A percentile compares a stretch with the other conserved stretches of the same genome.
Evolutionary conservation across 2,797 vertebrate genomes (phyloP).

Genomic region (Peromyscus eremicus): DNA sequence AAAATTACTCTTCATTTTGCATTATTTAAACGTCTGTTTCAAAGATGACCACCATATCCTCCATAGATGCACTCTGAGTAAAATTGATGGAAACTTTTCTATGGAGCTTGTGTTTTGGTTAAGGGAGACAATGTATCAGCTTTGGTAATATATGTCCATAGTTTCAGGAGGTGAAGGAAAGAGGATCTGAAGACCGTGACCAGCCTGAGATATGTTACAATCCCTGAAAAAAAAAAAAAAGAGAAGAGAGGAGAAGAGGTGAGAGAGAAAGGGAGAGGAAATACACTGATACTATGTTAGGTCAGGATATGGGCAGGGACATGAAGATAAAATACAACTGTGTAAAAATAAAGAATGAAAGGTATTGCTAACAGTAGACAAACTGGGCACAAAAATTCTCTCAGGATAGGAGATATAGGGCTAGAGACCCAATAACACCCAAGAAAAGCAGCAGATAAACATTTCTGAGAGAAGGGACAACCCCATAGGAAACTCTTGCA

Average conservation of each 20-base stretch:
- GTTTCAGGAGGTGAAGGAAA: not conserved
- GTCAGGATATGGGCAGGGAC: not conserved
- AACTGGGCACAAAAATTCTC: too few species aligned
- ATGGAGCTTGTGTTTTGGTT: not conserved
- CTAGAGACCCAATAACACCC: not conserved
- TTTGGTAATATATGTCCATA: not conserved
- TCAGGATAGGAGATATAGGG: not conserved
- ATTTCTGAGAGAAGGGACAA: not conserved
- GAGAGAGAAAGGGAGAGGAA: not conserved
- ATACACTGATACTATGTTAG: too few species aligned
- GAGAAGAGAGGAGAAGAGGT: not conserved
- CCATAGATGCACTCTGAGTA: not conserved
- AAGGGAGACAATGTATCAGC: not conserved
- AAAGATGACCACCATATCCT: not conserved
- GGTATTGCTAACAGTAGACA: not conserved
- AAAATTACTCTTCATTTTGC: not conserved
- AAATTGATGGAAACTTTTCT: not conserved
- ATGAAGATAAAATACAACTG: not conserved
- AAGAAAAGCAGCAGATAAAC: not conserved
- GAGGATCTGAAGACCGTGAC: not conserved
- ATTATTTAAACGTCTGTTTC: not conserved
- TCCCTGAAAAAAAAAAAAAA: too few species aligned
- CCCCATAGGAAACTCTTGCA: accelerated
- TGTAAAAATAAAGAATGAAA: not conserved
- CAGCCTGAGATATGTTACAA: not conserved